Percentiles rank a stretch among this genome's conserved stretches.
Evolutionary conservation across 2,888 invertebrate species (phyloP).

Genomic region (Baccha elongata): DNA sequence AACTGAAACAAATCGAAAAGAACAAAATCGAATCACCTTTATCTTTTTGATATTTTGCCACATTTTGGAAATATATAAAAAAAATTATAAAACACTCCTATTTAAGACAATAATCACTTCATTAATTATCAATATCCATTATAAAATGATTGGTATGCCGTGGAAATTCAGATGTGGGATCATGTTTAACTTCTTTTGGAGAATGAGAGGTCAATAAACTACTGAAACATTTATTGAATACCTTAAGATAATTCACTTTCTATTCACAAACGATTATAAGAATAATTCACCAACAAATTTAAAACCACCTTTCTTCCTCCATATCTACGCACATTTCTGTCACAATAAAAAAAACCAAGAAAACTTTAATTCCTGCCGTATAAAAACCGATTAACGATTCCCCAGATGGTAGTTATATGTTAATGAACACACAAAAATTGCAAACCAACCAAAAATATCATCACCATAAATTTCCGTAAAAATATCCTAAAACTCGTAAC

Average conservation of each 20-base stretch:
- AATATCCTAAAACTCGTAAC: slow-evolving; percentile 55
- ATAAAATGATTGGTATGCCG: too few species aligned
- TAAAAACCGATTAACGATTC: slow-evolving; percentile 70
- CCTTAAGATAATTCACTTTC: neutral
- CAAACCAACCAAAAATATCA: slow-evolving; percentile 70
- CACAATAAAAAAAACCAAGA: neutral
- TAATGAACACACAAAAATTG: slow-evolving; percentile 65
- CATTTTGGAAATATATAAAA: too few species aligned
- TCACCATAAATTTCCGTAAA: slow-evolving; percentile 70
- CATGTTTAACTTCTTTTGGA: neutral
- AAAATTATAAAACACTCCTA: too few species aligned
- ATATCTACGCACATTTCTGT: neutral
- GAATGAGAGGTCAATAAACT: neutral
- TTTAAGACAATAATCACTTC: too few species aligned
- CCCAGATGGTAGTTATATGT: slow-evolving; percentile 72
- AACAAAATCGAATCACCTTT: too few species aligned
- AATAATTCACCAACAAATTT: neutral
- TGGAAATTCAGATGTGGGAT: too few species aligned
- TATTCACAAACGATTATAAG: neutral
- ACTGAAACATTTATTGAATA: neutral
- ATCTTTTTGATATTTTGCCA: too few species aligned
- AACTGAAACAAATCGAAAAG: too few species aligned
- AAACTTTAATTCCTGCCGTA: neutral
- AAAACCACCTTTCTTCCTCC: neutral
- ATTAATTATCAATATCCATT: too few species aligned